A percentile compares a stretch with the other conserved stretches of the same genome.
These are phyloP conservation scores for Phytoseiulus persimilis DNA, from an alignment of 2,888 invertebrate genomes.

Conservation along the genomic window DNA sequence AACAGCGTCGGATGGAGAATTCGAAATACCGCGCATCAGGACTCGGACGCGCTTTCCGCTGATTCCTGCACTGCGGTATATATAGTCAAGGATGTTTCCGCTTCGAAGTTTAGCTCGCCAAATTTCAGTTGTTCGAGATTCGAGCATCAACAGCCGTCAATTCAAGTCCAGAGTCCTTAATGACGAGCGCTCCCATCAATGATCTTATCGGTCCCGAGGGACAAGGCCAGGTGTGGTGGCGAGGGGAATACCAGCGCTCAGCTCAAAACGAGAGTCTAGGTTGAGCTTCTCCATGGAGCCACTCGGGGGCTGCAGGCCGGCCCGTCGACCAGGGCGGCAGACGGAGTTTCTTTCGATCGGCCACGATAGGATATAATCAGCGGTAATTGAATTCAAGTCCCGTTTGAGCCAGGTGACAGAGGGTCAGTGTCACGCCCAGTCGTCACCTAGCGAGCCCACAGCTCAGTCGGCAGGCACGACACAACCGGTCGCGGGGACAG, in stretches of 20 bases:
- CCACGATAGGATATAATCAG: not conserved
- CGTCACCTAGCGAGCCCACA: not conserved
- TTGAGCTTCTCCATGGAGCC: not conserved
- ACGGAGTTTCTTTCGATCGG: not conserved
- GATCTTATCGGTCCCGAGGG: too few relatives aligned
- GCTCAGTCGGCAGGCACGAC: not conserved
- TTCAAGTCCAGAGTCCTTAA: too few relatives aligned
- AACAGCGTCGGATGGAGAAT: not conserved
- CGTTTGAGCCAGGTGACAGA: not conserved
- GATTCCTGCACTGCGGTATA: too few relatives aligned
- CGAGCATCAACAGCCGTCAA: too few relatives aligned
- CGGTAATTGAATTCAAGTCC: not conserved
- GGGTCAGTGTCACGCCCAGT: slow-evolving; percentile 5
- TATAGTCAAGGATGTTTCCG: too few relatives aligned
- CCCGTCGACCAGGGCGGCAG: not conserved
- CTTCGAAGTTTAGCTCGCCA: too few relatives aligned
- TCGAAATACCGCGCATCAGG: too few relatives aligned
- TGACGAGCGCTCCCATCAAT: too few relatives aligned
- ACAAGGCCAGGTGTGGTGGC: not conserved
- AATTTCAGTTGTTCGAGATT: too few relatives aligned
- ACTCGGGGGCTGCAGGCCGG: not conserved
- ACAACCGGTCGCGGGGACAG: not conserved
- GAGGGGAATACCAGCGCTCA: not conserved
- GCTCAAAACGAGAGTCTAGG: not conserved
- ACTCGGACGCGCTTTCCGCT: too few relatives aligned